Conservation (phyloP, 2,113 vertebrate species). For the Sigmodon hispidus region DNA sequence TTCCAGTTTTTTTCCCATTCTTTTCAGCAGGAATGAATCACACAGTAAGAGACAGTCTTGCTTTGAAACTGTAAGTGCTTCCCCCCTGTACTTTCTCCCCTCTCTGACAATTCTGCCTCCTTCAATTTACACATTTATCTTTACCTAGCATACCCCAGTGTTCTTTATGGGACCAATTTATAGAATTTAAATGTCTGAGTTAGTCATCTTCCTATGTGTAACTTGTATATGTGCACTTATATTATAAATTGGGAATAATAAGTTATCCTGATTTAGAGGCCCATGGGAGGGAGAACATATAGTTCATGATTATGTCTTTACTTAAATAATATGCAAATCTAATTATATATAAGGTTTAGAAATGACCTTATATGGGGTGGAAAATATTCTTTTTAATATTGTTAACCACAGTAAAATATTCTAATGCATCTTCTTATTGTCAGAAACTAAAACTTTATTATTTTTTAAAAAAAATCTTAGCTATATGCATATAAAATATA, state of each 20-base stretch:
- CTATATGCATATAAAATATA: background rate
- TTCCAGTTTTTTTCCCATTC: slow-evolving; percentile 19
- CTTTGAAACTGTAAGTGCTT: background rate
- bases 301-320: background rate
- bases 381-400: background rate
- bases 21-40: slow-evolving; percentile 38
- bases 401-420: slow-evolving; percentile 5
- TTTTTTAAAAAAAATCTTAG: slow-evolving; percentile 11
- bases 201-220: background rate
- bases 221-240: background rate
- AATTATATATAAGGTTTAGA: background rate
- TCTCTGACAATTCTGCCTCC: background rate
- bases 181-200: background rate
- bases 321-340: background rate
- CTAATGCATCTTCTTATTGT: background rate
- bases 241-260: background rate
- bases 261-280: background rate
- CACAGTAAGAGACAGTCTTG: background rate
- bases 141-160: background rate
- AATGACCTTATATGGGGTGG: background rate
- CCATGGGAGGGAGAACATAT: background rate
- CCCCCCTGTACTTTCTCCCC: background rate
- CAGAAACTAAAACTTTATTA: background rate
- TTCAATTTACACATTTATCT: background rate
- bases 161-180: background rate